Evolutionary conservation across 2,113 vertebrate species (phyloP).

Genomic region (Galeopterus variegatus): DNA sequence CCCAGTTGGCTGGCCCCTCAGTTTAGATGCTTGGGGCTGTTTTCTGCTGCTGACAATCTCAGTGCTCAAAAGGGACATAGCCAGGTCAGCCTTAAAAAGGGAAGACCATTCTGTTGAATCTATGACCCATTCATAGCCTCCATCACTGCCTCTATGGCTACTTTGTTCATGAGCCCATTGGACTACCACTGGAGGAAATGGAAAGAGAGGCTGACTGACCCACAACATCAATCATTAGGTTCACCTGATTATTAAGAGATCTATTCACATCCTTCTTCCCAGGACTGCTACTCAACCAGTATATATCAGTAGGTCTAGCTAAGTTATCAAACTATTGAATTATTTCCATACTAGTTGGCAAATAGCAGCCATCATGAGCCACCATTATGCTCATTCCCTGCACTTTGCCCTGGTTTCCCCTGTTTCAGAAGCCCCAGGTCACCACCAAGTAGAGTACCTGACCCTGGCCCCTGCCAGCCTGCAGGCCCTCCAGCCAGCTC

Average conservation of each 20-base stretch:
- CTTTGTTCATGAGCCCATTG: background rate
- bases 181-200: background rate
- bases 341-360: background rate
- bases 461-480: background rate
- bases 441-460: background rate
- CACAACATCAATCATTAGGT: background rate
- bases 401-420: background rate
- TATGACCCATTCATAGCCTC: background rate
- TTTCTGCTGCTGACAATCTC: background rate
- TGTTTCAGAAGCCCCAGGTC: background rate
- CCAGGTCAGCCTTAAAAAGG: background rate
- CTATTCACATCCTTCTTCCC: background rate
- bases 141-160: background rate
- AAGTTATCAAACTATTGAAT: background rate
- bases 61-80: background rate
- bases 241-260: background rate
- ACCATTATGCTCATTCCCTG: background rate
- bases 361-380: background rate
- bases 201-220: background rate
- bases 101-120: background rate
- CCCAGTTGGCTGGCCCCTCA: background rate
- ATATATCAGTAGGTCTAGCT: background rate
- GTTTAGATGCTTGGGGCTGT: background rate
- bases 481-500: background rate
- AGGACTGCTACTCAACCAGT: background rate